Evolutionary conservation across 1,140 invertebrate genomes (phyloP).

Genomic region (Lerema accius): DNA sequence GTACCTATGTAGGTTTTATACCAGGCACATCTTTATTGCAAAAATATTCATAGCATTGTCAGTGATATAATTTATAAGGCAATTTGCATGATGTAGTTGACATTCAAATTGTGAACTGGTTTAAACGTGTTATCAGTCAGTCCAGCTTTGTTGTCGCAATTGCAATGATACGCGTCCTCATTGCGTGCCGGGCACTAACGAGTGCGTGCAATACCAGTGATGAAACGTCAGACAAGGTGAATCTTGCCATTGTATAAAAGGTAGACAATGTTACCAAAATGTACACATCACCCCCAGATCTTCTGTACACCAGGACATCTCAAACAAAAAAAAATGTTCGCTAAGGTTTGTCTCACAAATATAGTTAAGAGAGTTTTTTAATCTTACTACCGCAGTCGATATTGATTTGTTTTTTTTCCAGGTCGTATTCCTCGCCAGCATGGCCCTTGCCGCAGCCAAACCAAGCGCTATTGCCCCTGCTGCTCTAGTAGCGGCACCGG

Average conservation of each 20-base stretch:
- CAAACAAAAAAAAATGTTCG: slow-evolving; percentile 68
- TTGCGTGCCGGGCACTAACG: slow-evolving; percentile 67
- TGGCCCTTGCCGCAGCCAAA: slow-evolving; percentile 68
- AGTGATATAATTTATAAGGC: slow-evolving; percentile 20
- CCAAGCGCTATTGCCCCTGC: slow-evolving; percentile 65
- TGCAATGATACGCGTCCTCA: slow-evolving; percentile 56
- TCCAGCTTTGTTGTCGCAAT: slow-evolving; percentile 60
- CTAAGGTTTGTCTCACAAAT: slow-evolving; percentile 50
- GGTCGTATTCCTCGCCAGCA: slow-evolving; percentile 62
- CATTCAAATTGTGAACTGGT: slow-evolving; percentile 47
- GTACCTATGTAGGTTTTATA: too few relatives aligned
- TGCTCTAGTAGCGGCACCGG: slow-evolving; percentile 65
- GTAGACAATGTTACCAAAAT: slow-evolving; percentile 58
- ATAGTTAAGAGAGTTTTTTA: too few relatives aligned
- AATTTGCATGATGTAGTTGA: slow-evolving; percentile 34
- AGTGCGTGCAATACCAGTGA: slow-evolving; percentile 56
- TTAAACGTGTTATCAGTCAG: slow-evolving; percentile 51
- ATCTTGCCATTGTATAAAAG: slow-evolving; percentile 77
- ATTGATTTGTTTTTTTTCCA: slow-evolving; percentile 49
- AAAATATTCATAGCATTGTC: background rate
- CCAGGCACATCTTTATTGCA: too few relatives aligned
- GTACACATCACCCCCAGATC: slow-evolving; percentile 59
- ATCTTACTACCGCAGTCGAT: too few relatives aligned
- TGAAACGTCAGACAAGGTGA: slow-evolving; percentile 78
- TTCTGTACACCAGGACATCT: slow-evolving; percentile 57